Conservation (phyloP, 2,113 vertebrate genomes). For the Gnathochromis pfefferi region DNA sequence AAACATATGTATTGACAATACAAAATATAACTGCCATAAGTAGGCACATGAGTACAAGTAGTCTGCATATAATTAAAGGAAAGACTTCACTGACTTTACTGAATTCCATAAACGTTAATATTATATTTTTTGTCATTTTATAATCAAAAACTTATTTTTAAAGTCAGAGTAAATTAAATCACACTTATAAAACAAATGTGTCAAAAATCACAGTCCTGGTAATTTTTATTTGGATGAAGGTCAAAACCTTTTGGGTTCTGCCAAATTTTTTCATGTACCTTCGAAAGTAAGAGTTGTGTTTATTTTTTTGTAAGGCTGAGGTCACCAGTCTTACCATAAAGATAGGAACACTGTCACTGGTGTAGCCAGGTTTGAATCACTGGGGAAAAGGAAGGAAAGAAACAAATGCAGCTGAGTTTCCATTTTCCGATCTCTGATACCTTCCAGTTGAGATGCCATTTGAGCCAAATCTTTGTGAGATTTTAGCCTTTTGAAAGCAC, state of each 20-base stretch:
- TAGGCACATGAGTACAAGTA: not conserved
- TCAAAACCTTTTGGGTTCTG: not conserved
- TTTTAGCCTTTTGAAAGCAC: not conserved
- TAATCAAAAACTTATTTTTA: not conserved
- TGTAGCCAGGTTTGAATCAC: not conserved
- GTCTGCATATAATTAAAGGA: not conserved
- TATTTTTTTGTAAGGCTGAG: not conserved
- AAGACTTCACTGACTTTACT: not conserved
- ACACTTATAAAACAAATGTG: not conserved
- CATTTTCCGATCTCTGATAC: not conserved
- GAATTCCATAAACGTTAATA: rapidly evolving
- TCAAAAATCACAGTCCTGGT: not conserved
- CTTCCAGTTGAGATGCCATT: not conserved
- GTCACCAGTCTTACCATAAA: not conserved
- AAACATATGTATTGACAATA: not conserved
- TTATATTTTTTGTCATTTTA: rapidly evolving
- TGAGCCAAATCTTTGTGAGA: not conserved
- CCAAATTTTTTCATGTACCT: not conserved
- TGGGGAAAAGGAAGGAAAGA: not conserved
- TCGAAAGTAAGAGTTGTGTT: not conserved
- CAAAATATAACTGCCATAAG: not conserved
- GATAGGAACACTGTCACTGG: not conserved
- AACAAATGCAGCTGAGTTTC: not conserved
- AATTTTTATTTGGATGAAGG: not conserved
- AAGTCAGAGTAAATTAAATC: not conserved